Evolutionary conservation across 2,888 invertebrate genomes (phyloP).

Genomic region (Nebria salina): DNA sequence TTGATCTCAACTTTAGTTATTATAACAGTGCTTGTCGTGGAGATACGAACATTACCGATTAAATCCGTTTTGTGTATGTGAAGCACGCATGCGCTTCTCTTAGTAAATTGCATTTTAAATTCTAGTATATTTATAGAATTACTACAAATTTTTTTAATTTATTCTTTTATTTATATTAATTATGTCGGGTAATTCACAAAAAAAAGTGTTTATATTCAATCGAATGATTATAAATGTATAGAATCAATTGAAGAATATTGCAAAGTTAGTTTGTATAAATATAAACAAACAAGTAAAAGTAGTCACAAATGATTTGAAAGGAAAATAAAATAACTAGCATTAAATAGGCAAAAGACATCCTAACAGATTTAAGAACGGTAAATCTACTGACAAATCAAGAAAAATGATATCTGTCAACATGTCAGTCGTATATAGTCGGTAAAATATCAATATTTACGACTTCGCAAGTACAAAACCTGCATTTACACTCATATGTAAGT

Average conservation of each 20-base stretch:
- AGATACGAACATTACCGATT: too few relatives aligned
- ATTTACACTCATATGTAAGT: not conserved
- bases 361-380: not conserved
- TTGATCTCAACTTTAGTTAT: too few relatives aligned
- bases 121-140: too few relatives aligned
- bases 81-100: too few relatives aligned
- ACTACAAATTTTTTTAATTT: too few relatives aligned
- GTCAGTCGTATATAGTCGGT: not conserved
- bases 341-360: not conserved
- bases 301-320: not conserved
- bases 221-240: too few relatives aligned
- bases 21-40: too few relatives aligned
- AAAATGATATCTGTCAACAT: slow-evolving; percentile 1
- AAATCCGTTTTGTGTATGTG: too few relatives aligned
- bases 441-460: not conserved
- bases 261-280: not conserved
- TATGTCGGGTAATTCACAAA: too few relatives aligned
- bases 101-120: too few relatives aligned
- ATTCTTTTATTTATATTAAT: too few relatives aligned
- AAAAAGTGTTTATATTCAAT: too few relatives aligned
- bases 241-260: not conserved
- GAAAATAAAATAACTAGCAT: not conserved
- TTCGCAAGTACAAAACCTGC: not conserved
- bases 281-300: slow-evolving; percentile 1
- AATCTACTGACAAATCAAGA: not conserved